Base-by-base conservation (phyloP, 2,113 vertebrate genomes). In the Pristiophorus japonicus region DNA sequence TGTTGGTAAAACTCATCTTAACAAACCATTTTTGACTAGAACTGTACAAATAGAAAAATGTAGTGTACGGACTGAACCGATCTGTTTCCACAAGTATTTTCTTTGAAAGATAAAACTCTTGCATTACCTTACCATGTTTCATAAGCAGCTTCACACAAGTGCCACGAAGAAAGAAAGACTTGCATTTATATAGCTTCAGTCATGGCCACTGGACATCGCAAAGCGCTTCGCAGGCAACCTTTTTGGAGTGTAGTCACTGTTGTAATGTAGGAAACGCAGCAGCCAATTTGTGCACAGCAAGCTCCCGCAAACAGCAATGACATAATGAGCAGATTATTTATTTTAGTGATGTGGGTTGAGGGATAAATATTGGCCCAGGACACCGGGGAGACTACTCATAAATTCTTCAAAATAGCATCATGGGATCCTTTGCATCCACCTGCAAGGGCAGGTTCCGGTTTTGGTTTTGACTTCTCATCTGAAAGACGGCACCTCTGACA, bases 1-100 rank as follows among this genome's bases (percentile, higher is more conserved):
- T 90, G 87, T 3, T 90, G 0, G 59, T 90, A 90, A 55, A 55
- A 59, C 27, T 4, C 51, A 55, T 90, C 87, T 59, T 30, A 62
- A 59, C 27, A 90, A 90, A 90, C 51, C 51, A 90, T 59, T 90
- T 88, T 59, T 90, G 87, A 59, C 51, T 59, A 84, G 87, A 59
- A 20, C 27, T 90, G 51, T 59, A 55, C 27, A 90, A 51, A 51
- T 59, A 59, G 51, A 51, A 90, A 59, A 45, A 84, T 84, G 45
- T 45, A 84, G 42, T 38, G 14, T 42, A 84, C 45, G 3, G 8
- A 55, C 22, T 59, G 22, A 90, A 55, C 51, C 24, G 30, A 20
- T 85, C 42, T 27, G 51, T 51, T 90, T 34, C 24, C 4, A 27
- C 87, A 90, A 34, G 87, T 59, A 59, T 2, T 55, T 59, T 62